Evolutionary conservation across 2,113 vertebrate genomes (phyloP), one percentile per base, ranked within the genome.

Genomic region (Scatophagus argus): DNA sequence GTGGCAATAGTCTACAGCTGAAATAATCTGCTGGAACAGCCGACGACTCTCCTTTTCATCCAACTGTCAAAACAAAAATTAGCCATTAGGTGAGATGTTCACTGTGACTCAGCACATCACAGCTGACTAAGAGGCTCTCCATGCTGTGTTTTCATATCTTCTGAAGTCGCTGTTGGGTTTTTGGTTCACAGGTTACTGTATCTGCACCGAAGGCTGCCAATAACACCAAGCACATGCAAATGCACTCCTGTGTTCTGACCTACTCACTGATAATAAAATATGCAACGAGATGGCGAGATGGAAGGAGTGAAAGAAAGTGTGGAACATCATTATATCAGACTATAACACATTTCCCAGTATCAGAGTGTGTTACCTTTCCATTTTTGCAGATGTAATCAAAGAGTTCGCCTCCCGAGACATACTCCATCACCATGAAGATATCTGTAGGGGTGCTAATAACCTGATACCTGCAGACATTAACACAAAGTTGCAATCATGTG

Each of bases 361-460:
- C n/a, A 12, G 0, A 25, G 69, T n/a, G 25, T 1, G 90, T 94
- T 96, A 99, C 98, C 97, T 97, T 98, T 94, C 98, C 98, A 92
- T 99, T 99, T 95, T 99, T 99, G 94, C 97, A 99, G 92, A 99
- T 99, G 93, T 99, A 99, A 94, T 99, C 98, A 82, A 99, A 99
- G 47, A 99, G 95, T 90, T 99, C 98, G 89, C 98, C 98, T 80
- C 98, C 98, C 25, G 98, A 97, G 89, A 99, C 98, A 89, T 99
- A 99, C 74, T 99, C 98, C 98, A 99, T 99, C 84, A 99, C 98
- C 98, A 99, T 99, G 93, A 99, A 99, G 92, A 99, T 99, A 90
- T 99, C 98, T 82, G 97, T 99, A 13, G 98, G 98, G 84, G 98
- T 99, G 94, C 98, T 99, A 89, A 99, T 99, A 89, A 99, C 98